Evolutionary conservation across 1,140 invertebrate genomes (phyloP).

Genomic region (Eumeta japonica): DNA sequence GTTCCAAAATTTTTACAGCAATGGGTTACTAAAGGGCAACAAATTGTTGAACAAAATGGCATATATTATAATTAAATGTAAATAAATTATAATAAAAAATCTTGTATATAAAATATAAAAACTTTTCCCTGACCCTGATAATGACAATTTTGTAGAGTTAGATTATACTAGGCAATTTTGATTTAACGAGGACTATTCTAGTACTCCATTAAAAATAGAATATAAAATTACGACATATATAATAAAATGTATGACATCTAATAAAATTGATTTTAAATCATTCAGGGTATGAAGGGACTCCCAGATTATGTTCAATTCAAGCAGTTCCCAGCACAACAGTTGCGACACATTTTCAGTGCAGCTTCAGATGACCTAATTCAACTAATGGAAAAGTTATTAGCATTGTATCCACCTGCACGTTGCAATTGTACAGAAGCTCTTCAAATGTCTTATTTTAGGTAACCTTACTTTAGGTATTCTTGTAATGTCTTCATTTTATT

Average conservation of each 20-base stretch:
- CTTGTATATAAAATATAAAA: too few species aligned
- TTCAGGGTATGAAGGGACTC: constrained; percentile 74
- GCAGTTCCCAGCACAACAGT: constrained; percentile 74
- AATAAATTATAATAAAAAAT: too few species aligned
- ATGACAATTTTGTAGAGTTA: too few species aligned
- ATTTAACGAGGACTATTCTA: too few species aligned
- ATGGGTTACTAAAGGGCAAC: too few species aligned
- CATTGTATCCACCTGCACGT: constrained; percentile 82
- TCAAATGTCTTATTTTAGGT: constrained; percentile 82
- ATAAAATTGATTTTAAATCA: neutral
- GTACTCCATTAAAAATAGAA: too few species aligned
- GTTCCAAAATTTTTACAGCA: too few species aligned
- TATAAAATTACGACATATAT: too few species aligned
- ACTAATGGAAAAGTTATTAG: constrained; percentile 76
- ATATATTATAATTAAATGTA: too few species aligned
- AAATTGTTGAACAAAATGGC: too few species aligned
- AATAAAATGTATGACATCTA: neutral
- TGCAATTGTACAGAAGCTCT: constrained; percentile 79
- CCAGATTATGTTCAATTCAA: constrained; percentile 95
- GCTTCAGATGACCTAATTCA: constrained; percentile 90
- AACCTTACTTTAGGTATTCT: constrained; percentile 8
- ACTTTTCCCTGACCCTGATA: too few species aligned
- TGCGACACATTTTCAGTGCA: constrained; percentile 94
- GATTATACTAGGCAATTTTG: too few species aligned
- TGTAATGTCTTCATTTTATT: constrained; percentile 2